These are phyloP conservation scores for Rachycentron canadum DNA, from an alignment of 2,797 vertebrate genomes.

Conservation along the genomic window DNA sequence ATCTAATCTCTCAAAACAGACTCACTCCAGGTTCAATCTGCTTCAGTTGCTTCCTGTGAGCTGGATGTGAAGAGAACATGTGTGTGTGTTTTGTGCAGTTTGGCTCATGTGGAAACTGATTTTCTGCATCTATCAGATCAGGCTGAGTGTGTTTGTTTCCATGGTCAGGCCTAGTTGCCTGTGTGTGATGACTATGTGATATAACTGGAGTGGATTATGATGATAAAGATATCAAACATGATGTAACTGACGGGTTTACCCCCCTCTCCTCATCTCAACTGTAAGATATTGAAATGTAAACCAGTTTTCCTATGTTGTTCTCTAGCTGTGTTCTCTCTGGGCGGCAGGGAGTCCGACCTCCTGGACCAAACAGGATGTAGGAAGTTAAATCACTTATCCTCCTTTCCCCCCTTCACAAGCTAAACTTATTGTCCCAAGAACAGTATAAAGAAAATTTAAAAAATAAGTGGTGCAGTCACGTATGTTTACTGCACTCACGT, in stretches of 20 bases:
- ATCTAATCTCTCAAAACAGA: slow-evolving; percentile 34
- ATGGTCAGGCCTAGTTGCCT: slow-evolving; percentile 53
- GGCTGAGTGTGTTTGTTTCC: slow-evolving; percentile 48
- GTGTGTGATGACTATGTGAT: slow-evolving; percentile 56
- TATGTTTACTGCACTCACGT: slow-evolving; percentile 70
- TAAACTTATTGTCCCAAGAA: slow-evolving; percentile 55
- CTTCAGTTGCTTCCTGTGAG: slow-evolving; percentile 26
- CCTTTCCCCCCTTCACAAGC: background rate
- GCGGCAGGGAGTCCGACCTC: slow-evolving; percentile 32
- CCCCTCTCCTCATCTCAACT: slow-evolving; percentile 61
- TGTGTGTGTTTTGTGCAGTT: slow-evolving; percentile 28
- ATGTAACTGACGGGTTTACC: slow-evolving; percentile 40
- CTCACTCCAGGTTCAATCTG: background rate
- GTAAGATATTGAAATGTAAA: slow-evolving; percentile 67
- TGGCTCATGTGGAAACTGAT: slow-evolving; percentile 30
- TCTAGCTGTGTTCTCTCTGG: slow-evolving; percentile 65
- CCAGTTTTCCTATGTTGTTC: slow-evolving; percentile 67
- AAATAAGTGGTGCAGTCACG: slow-evolving; percentile 54
- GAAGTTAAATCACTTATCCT: slow-evolving; percentile 53
- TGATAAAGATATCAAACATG: slow-evolving; percentile 50
- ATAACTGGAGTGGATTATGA: slow-evolving; percentile 66
- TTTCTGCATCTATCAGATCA: slow-evolving; percentile 25
- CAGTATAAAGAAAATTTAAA: slow-evolving; percentile 37
- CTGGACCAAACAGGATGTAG: slow-evolving; percentile 66
- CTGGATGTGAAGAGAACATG: background rate